Percentiles rank a stretch among this genome's conserved stretches.
phyloP scores from a whole-genome alignment of 2,888 invertebrate genomes.

The Dicycla oo region DNA sequence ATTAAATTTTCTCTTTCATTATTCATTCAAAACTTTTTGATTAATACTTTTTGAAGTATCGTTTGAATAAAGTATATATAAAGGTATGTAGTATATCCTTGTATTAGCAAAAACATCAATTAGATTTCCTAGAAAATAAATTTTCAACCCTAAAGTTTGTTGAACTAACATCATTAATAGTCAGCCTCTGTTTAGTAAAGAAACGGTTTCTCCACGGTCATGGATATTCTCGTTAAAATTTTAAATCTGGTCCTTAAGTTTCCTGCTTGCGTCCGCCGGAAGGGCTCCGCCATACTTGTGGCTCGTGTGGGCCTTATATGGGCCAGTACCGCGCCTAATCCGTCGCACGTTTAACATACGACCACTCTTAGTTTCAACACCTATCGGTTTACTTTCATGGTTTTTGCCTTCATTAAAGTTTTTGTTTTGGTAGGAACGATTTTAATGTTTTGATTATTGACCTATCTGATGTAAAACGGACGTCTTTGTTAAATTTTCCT shows the following conservation, averaged over 20 bases:
- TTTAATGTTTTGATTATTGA: not conserved
- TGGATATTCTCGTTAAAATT: conserved; percentile 50
- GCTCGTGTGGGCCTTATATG: conserved; percentile 72
- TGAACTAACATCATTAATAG: conserved; percentile 11
- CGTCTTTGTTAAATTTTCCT: not conserved
- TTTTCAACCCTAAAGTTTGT: not conserved
- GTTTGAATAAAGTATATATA: no score
- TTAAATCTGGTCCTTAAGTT: conserved; percentile 60
- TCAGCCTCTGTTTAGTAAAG: conserved; percentile 20
- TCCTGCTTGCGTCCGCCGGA: conserved; percentile 80
- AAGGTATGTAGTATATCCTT: no score
- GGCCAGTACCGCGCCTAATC: conserved; percentile 75
- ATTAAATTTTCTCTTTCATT: conserved; percentile 44
- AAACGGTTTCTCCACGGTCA: conserved; percentile 36
- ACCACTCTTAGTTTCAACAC: conserved; percentile 73
- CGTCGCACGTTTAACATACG: conserved; percentile 69
- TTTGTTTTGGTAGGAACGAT: conserved; percentile 3
- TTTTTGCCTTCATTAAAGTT: conserved; percentile 31
- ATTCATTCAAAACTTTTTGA: conserved; percentile 5
- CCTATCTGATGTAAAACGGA: not conserved
- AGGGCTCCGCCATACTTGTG: conserved; percentile 76
- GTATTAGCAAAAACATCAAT: no score
- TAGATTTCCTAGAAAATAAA: not conserved
- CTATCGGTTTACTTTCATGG: conserved; percentile 73
- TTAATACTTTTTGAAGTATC: not conserved